These are phyloP conservation scores for Apamea crenata DNA, from an alignment of 2,888 invertebrate species.

Conservation along the genomic window DNA sequence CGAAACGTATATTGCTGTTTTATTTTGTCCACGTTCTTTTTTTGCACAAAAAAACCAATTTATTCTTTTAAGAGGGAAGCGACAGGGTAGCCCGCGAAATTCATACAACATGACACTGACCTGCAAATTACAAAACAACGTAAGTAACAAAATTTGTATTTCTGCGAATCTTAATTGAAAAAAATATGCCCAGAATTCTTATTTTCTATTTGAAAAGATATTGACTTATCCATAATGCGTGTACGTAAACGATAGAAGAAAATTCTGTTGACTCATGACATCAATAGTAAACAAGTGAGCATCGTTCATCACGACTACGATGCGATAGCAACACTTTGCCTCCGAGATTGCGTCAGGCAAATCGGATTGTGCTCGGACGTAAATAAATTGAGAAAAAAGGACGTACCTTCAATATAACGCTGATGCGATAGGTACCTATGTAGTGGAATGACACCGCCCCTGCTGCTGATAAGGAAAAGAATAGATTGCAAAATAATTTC, in stretches of 20 bases:
- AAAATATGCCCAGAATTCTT: not conserved
- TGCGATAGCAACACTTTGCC: constrained; percentile 32
- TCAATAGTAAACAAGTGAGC: constrained; percentile 33
- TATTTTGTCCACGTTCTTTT: not conserved
- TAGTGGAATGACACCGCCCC: not conserved
- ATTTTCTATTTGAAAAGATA: constrained; percentile 1
- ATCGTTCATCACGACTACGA: constrained; percentile 27
- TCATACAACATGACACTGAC: not conserved
- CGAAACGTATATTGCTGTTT: not conserved
- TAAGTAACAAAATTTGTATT: not conserved
- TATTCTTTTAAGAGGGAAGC: not conserved
- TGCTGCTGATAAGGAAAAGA: constrained; percentile 20
- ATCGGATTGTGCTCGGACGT: constrained; percentile 49
- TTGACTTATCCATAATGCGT: not conserved
- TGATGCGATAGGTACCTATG: not conserved
- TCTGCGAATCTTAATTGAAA: not conserved
- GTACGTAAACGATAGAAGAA: not conserved
- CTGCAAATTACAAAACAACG: not conserved
- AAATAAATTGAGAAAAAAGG: constrained; percentile 46
- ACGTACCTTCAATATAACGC: constrained; percentile 23
- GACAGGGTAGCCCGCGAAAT: not conserved
- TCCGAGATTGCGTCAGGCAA: constrained; percentile 41
- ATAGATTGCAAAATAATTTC: not conserved
- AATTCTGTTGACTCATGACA: constrained; percentile 28
- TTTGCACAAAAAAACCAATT: not conserved